A percentile compares a stretch with the other conserved stretches of the same genome.
phyloP scores from a whole-genome alignment of 2,797 vertebrate genomes.

The Cetoscarus ocellatus region DNA sequence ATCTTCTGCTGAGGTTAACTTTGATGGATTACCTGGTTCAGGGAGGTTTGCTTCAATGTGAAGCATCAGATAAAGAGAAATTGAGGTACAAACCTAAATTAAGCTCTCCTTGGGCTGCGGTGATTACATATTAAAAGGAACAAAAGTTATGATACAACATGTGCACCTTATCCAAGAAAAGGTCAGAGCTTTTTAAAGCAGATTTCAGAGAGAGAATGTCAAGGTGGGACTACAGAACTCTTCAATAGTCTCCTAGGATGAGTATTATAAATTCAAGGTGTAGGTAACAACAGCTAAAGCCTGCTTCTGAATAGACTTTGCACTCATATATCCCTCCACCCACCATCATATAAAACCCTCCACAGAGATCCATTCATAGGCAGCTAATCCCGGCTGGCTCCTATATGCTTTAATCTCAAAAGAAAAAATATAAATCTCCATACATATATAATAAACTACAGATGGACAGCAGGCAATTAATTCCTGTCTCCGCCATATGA shows the following conservation, averaged over 20 bases:
- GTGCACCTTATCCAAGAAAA: background rate
- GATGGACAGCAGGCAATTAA: conserved; percentile 67
- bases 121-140: background rate
- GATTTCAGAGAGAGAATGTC: conserved; percentile 19
- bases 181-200: background rate
- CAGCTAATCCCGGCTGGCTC: conserved; percentile 1
- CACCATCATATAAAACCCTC: conserved; percentile 30
- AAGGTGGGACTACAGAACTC: conserved; percentile 16
- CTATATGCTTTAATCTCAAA: conserved; percentile 18
- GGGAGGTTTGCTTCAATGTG: background rate
- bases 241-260: conserved; percentile 12
- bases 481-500: conserved; percentile 27
- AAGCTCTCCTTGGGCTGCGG: background rate
- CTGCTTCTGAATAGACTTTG: conserved; percentile 30
- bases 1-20: background rate
- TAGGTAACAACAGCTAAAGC: background rate
- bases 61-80: background rate
- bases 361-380: conserved; percentile 35
- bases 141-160: no score
- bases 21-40: background rate
- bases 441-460: conserved; percentile 39
- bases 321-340: conserved; percentile 29
- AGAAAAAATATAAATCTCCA: conserved; percentile 29
- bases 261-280: background rate
- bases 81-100: background rate